phyloP scores from a whole-genome alignment of 2,888 invertebrate species.

The Eugnorisma glareosa region DNA sequence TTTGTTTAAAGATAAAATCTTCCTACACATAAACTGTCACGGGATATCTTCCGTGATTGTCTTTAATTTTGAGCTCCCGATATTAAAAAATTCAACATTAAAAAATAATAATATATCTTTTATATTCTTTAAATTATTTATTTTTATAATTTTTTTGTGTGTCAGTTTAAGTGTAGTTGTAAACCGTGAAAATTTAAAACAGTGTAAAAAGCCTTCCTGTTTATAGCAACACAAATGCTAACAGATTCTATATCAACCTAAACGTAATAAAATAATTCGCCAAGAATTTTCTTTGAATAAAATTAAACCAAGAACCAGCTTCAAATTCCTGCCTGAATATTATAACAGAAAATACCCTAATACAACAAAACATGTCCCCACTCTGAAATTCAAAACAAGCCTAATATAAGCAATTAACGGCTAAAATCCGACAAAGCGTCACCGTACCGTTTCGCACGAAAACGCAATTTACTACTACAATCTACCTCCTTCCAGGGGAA shows the following conservation, averaged over 20 bases:
- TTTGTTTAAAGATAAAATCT: no score
- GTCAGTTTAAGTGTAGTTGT: no score
- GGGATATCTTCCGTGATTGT: no score
- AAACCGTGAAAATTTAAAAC: no score
- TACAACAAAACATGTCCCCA: slow-evolving; percentile 23
- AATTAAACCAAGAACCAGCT: not conserved
- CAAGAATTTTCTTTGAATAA: not conserved
- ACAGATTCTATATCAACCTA: not conserved
- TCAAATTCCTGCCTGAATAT: not conserved
- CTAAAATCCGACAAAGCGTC: slow-evolving; percentile 45
- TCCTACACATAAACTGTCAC: no score
- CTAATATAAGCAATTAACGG: slow-evolving; percentile 38
- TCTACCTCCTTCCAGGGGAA: slow-evolving; percentile 31
- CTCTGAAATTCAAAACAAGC: slow-evolving; percentile 7
- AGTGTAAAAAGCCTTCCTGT: no score
- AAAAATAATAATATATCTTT: no score
- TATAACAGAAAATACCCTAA: not conserved
- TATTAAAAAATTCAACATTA: no score
- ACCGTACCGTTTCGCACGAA: slow-evolving; percentile 18
- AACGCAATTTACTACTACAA: slow-evolving; percentile 43
- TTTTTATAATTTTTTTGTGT: no score
- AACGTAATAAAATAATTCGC: not conserved
- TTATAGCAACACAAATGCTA: not conserved
- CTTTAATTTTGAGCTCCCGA: no score
- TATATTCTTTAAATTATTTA: no score